Evolutionary conservation across 1,140 invertebrate genomes (phyloP).

Genomic region (Cecropterus lyciades): DNA sequence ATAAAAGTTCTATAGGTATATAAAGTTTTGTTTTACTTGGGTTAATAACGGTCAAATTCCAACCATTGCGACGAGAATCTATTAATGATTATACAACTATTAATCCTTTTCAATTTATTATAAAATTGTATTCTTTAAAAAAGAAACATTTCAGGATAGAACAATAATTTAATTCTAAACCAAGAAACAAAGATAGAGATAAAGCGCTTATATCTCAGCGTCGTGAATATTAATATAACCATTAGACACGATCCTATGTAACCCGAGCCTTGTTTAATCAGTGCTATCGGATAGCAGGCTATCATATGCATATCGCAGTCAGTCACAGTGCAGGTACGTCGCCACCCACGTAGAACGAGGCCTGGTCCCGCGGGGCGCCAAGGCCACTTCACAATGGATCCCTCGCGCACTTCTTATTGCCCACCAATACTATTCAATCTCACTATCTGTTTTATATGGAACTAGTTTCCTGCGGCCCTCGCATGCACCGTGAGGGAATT

Average conservation of each 20-base stretch:
- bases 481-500: constrained; percentile 39
- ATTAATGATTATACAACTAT: too few relatives aligned
- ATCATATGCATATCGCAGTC: constrained; percentile 29
- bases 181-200: not conserved
- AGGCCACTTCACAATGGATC: constrained; percentile 67
- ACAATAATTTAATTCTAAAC: too few relatives aligned
- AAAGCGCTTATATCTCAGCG: not conserved
- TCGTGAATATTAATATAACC: not conserved
- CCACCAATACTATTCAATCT: constrained; percentile 72
- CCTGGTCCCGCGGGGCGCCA: constrained; percentile 57
- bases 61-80: too few relatives aligned
- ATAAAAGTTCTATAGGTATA: too few relatives aligned
- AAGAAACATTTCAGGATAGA: too few relatives aligned
- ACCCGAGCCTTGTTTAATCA: constrained; percentile 23
- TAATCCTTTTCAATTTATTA: too few relatives aligned
- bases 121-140: too few relatives aligned
- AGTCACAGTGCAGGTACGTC: constrained; percentile 39
- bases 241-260: constrained; percentile 29
- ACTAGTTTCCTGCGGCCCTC: constrained; percentile 72
- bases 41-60: too few relatives aligned
- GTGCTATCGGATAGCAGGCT: constrained; percentile 25
- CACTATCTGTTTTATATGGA: constrained; percentile 72
- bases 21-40: too few relatives aligned
- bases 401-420: constrained; percentile 70
- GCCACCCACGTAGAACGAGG: constrained; percentile 59